These are phyloP conservation scores for Parotia lawesii DNA, from an alignment of 2,113 vertebrate genomes.

Conservation along the genomic window DNA sequence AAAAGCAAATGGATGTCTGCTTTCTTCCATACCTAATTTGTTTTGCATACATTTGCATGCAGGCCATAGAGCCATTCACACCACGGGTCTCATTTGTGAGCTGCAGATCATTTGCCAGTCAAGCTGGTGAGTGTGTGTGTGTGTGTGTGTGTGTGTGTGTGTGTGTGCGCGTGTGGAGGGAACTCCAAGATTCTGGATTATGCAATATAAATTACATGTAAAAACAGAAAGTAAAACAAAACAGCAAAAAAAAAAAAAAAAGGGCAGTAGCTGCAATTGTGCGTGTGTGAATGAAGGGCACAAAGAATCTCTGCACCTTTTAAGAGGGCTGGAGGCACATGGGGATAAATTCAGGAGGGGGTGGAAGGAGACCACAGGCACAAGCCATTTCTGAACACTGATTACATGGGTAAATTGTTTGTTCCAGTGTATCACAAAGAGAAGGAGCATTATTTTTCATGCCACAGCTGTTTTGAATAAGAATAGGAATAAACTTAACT, in stretches of 20 bases:
- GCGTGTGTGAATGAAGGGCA: conserved; percentile 32
- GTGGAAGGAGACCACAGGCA: conserved; percentile 58
- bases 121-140: neutral
- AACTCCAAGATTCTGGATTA: neutral
- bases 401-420: conserved; percentile 55
- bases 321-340: conserved; percentile 31
- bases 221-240: neutral
- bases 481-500: conserved; percentile 74
- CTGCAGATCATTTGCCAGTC: conserved; percentile 25
- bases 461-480: conserved; percentile 80
- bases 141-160: rapidly evolving
- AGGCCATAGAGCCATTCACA: neutral
- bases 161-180: neutral
- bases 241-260: too few relatives aligned
- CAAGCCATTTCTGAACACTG: conserved; percentile 46
- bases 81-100: neutral
- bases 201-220: conserved; percentile 9
- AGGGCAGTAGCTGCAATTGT: neutral
- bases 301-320: conserved; percentile 56
- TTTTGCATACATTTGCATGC: conserved; percentile 58
- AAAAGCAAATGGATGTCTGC: neutral
- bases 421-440: conserved; percentile 50
- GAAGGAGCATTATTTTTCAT: conserved; percentile 66
- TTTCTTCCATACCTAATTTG: neutral
- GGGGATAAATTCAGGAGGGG: conserved; percentile 45